Evolutionary conservation across 2,113 vertebrate species (phyloP).

Genomic region (Chelonoidis abingdonii): DNA sequence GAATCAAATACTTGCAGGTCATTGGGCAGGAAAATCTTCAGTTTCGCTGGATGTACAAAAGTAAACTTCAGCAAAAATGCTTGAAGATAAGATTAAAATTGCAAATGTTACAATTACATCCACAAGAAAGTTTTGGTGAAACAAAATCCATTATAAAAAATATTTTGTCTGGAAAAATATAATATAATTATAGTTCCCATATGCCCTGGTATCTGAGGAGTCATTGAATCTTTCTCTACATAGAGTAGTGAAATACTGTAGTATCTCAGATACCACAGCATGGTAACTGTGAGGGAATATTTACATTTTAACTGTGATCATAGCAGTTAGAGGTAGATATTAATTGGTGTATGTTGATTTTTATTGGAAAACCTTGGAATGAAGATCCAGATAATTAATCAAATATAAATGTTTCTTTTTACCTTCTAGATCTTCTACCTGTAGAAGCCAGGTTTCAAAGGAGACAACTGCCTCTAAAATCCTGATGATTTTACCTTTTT

Average conservation of each 20-base stretch:
- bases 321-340: not conserved
- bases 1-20: slow-evolving; percentile 43
- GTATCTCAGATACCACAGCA: not conserved
- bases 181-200: not conserved
- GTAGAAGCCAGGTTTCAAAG: not conserved
- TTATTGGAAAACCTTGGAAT: not conserved
- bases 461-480: not conserved
- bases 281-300: not conserved
- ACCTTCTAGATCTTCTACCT: not conserved
- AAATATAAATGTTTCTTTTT: not conserved
- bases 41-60: slow-evolving; percentile 54
- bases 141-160: slow-evolving; percentile 23
- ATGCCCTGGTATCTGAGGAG: not conserved
- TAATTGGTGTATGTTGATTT: not conserved
- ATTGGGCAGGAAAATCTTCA: slow-evolving; percentile 40
- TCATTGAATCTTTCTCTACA: not conserved
- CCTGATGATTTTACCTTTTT: not conserved
- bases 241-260: not conserved
- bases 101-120: not conserved
- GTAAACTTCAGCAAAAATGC: slow-evolving; percentile 26
- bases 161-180: slow-evolving; percentile 32
- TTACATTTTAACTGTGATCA: not conserved
- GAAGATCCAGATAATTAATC: not conserved
- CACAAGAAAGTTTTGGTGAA: not conserved
- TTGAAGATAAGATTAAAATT: slow-evolving; percentile 33